Evolutionary conservation across 2,888 invertebrate genomes (phyloP), one percentile per base, ranked within the genome.

Genomic region (Himalopsyche kuldschensis): DNA sequence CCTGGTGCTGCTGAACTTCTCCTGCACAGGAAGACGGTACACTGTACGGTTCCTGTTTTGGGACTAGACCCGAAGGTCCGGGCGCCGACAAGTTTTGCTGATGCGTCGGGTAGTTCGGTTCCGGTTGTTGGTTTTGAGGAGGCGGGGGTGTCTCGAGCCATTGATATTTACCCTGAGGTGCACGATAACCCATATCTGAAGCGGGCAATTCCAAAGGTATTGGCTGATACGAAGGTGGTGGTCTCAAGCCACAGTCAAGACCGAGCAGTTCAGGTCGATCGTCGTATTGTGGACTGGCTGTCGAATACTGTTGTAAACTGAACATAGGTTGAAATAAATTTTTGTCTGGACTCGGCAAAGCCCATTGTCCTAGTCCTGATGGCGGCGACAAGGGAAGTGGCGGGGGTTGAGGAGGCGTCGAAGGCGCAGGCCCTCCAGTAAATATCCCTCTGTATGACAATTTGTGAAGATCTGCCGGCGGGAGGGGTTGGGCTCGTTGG

Each of bases 391-490:
- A 93, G 4, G 89, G 89, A 87, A 90, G 89, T 82, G 87, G 90
- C 88, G 89, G 89, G 85, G 87, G 87, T 85, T 90, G 91, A 8
- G 88, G 90, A 32, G 89, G 89, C 88, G 89, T 89, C 89, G 89
- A 91, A 87, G 79, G 89, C 89, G 92, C 92, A 35, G 92, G 90
- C 87, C 95, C 93, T 84, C 95, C 94, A 86, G 95, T 94, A 90
- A 96, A 95, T 84, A 95, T 94, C 84, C 94, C 94, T 86, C 94
- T 93, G 91, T 95, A 95, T 87, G 92, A 92, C 88, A 92, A 91
- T 89, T 92, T 92, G 87, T 90, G 89, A 86, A 93, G 92, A 87
- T 92, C 92, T 80, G 92, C 91, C 41, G 92, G 92, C 81, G 90
- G 90, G 84, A 89, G 89, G 55, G 89, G 90, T 87, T 89, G 89